Percentiles rank a stretch among this genome's conserved stretches.
These are phyloP conservation scores for Protobothrops mucrosquamatus DNA, from an alignment of 2,113 vertebrate genomes.

Conservation along the genomic window DNA sequence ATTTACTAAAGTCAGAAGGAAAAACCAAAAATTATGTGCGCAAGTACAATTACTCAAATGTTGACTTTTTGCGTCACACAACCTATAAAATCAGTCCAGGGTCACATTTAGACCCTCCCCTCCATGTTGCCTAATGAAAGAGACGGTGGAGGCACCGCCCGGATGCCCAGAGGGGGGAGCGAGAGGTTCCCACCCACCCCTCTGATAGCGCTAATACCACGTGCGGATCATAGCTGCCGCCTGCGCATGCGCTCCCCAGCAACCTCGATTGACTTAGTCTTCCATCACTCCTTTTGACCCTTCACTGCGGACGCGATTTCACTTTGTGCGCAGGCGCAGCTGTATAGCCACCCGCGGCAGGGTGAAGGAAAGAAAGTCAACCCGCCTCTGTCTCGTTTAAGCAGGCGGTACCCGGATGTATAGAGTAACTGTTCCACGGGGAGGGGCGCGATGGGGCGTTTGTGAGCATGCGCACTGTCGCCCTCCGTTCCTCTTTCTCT, in stretches of 20 bases:
- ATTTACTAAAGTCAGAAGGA: neutral
- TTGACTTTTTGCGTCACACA: neutral
- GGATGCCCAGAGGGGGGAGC: neutral
- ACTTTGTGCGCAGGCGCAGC: conserved; percentile 7
- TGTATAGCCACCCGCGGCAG: too few relatives aligned
- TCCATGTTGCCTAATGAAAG: neutral
- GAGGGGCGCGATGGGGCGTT: neutral
- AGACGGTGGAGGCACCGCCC: neutral
- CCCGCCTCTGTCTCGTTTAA: neutral
- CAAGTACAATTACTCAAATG: neutral
- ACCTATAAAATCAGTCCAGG: neutral
- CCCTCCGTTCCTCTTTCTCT: neutral
- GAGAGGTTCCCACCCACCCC: neutral
- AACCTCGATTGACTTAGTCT: neutral
- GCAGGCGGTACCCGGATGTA: neutral
- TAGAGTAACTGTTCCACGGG: neutral
- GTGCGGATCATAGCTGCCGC: rapidly evolving
- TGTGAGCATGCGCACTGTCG: neutral
- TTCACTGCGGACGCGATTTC: neutral
- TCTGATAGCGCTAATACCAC: neutral
- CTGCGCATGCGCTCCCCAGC: neutral
- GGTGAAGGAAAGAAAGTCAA: neutral
- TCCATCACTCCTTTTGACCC: neutral
- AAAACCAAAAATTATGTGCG: neutral
- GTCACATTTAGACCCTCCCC: neutral